Percentiles rank a stretch among this genome's conserved stretches.
Evolutionary conservation across 2,888 invertebrate species (phyloP).

Genomic region (Orthosia incerta): DNA sequence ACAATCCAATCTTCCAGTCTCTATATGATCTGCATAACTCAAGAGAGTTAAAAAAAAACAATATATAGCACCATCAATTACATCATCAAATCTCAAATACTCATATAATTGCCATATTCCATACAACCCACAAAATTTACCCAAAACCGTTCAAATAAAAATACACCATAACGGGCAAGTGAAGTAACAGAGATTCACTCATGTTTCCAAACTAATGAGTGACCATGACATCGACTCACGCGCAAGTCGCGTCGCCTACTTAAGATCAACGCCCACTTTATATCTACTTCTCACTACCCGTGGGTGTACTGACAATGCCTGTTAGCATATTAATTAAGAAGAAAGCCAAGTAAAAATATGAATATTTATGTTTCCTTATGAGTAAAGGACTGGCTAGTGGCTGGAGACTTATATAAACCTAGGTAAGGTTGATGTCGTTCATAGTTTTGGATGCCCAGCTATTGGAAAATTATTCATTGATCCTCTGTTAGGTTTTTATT

Average conservation of each 20-base stretch:
- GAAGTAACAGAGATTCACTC: conserved; percentile 63
- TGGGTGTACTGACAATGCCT: conserved; percentile 89
- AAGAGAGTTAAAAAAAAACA: too few species aligned
- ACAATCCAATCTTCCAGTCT: not conserved
- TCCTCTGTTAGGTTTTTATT: not conserved
- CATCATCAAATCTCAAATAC: not conserved
- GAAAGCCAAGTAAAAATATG: conserved; percentile 86
- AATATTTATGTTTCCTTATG: conserved; percentile 82
- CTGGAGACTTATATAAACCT: conserved; percentile 31
- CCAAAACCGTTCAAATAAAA: conserved; percentile 39
- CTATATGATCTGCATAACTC: too few species aligned
- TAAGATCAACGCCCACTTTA: conserved; percentile 78
- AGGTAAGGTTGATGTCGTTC: conserved; percentile 19
- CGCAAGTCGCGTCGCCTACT: conserved; percentile 79
- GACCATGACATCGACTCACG: conserved; percentile 84
- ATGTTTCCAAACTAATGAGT: conserved; percentile 76
- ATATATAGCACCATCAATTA: not conserved
- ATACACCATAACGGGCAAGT: conserved; percentile 48
- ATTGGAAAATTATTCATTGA: conserved; percentile 11
- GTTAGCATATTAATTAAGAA: conserved; percentile 90
- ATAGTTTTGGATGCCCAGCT: conserved; percentile 10
- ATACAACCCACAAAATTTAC: conserved; percentile 10
- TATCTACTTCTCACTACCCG: conserved; percentile 74
- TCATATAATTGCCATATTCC: conserved; percentile 11
- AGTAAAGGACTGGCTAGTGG: conserved; percentile 61